phyloP scores from a whole-genome alignment of 2,888 invertebrate genomes.

The Cephus nigrinus region DNA sequence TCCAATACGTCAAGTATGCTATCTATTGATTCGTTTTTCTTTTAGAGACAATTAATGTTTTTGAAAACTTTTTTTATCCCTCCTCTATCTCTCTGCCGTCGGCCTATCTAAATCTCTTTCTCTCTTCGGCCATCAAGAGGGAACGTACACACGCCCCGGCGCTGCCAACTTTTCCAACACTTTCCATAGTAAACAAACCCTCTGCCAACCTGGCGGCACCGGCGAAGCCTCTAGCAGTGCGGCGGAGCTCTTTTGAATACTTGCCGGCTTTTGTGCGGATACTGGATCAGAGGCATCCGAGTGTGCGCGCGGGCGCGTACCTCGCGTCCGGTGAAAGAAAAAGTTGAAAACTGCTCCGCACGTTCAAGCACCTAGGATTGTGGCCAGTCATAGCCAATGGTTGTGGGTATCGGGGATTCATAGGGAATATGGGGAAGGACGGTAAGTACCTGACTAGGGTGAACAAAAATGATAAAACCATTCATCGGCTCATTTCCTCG shows the following conservation, averaged over 20 bases:
- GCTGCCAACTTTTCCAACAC: not conserved
- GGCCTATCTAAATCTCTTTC: no score
- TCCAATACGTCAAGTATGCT: no score
- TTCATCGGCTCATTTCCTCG: not conserved
- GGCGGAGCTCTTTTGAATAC: not conserved
- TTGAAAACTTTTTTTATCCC: no score
- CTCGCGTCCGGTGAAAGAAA: not conserved
- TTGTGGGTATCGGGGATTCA: not conserved
- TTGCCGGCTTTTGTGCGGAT: not conserved
- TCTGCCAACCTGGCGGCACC: not conserved
- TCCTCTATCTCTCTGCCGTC: no score
- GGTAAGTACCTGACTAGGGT: not conserved
- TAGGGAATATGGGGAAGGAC: not conserved
- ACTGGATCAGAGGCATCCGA: not conserved
- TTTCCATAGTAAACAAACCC: not conserved
- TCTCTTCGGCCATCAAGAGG: no score
- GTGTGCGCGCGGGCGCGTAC: not conserved
- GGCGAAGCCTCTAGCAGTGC: not conserved
- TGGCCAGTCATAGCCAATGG: not conserved
- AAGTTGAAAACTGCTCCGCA: not conserved
- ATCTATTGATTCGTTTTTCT: no score
- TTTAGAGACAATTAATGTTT: no score
- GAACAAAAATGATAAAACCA: not conserved
- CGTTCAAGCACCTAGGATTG: not conserved
- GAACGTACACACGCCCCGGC: not conserved